Base-by-base conservation (phyloP, 2,797 vertebrate species). In the Sternarchorhynchus goeldii region DNA sequence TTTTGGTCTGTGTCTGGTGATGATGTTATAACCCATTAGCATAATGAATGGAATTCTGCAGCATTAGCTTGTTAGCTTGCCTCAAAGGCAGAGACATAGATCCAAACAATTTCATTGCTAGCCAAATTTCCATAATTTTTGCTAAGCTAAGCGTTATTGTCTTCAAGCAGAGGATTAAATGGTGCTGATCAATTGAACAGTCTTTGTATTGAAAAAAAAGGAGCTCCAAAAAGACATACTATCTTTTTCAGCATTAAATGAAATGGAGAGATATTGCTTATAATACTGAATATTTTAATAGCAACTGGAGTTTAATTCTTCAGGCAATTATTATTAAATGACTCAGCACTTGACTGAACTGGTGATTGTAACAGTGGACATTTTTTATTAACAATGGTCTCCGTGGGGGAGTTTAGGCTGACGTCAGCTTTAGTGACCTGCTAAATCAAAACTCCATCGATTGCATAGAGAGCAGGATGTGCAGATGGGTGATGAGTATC, bases 401-500 rank as follows among this genome's bases (percentile, higher is more conserved):
- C 45, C 14, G 45, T 50, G 45, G 31, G 14, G 0, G 45, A 25
- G 12, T 39, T 56, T 14, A 71, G 16, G 14, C 20, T 55, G 7
- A 70, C 20, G 57, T 63, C 50, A 36, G 58, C 20, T 36, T 71
- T 64, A 64, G 32, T 34, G 58, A 41, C 39, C 25, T 20, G 45
- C 20, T 71, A 65, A 65, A 65, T 12, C 45, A 12, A 12, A 12
- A 12, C 45, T 50, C 45, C 12, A 50, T 1, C 31, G 29, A 25
- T 56, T 45, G 21, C 57, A 36, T 31, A 78, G 57, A 63, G 70
- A 70, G 57, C 34, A 73, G 20, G 57, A 65, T 16, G 66, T 67
- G 32, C 45, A 63, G 76, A 66, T 45, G 32, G 59, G 69, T 34
- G 10, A 18, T 56, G 50, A 72, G 67, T 36, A 16, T 71, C 45